Evolutionary conservation across 2,113 vertebrate genomes (phyloP).

Genomic region (Cephalopholis sonnerati): DNA sequence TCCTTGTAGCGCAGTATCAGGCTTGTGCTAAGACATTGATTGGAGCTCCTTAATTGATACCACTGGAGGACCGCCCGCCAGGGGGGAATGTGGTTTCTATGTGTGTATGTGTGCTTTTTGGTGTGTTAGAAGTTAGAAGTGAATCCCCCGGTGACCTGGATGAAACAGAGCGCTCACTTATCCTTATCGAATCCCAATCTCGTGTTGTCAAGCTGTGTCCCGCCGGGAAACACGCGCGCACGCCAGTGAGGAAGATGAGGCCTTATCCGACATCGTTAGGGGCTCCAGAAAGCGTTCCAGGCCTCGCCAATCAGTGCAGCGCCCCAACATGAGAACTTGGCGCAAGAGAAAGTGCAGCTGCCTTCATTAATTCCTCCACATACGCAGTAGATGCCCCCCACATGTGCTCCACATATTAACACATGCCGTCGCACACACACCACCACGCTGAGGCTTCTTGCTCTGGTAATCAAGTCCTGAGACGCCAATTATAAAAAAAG

Average conservation of each 20-base stretch:
- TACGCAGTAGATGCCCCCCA: neutral
- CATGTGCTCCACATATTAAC: conserved; percentile 14
- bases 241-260: conserved; percentile 56
- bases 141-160: conserved; percentile 68
- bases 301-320: conserved; percentile 36
- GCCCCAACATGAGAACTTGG: conserved; percentile 39
- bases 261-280: conserved; percentile 60
- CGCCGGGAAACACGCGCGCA: conserved; percentile 41
- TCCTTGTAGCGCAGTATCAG: conserved; percentile 77
- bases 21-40: conserved; percentile 77
- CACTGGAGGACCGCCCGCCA: conserved; percentile 61
- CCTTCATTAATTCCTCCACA: conserved; percentile 47
- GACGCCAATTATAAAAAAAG: conserved; percentile 68
- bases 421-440: conserved; percentile 26
- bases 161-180: conserved; percentile 76
- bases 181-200: conserved; percentile 78
- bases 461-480: conserved; percentile 61
- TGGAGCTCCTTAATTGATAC: conserved; percentile 79
- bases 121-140: conserved; percentile 54
- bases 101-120: conserved; percentile 47
- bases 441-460: neutral
- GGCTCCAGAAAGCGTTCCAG: conserved; percentile 51
- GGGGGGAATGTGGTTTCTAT: conserved; percentile 45
- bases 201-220: conserved; percentile 58
- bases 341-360: conserved; percentile 42